Percentiles rank a stretch among this genome's conserved stretches.
Conservation (phyloP, 2,888 invertebrate genomes). For the Coelopa pilipes region DNA sequence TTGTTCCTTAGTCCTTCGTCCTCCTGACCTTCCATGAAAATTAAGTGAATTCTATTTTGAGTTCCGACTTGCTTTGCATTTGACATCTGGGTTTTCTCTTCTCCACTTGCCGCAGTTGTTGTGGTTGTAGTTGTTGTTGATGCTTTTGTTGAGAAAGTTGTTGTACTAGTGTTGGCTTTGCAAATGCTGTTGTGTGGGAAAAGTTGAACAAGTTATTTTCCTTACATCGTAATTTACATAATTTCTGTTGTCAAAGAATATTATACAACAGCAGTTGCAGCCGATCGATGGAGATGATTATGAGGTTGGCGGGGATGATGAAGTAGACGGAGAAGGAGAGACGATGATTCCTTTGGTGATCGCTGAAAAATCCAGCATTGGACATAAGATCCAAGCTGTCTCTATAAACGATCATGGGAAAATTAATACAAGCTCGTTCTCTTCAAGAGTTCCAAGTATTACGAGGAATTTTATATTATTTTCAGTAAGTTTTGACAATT, state of each 20-base stretch:
- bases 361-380: no score
- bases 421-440: no score
- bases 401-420: no score
- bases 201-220: constrained; percentile 31
- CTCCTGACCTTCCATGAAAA: not conserved
- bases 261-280: constrained; percentile 4
- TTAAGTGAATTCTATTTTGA: not conserved
- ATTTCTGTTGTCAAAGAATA: constrained; percentile 29
- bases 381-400: no score
- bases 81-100: constrained; percentile 2
- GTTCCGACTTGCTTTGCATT: constrained; percentile 2
- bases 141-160: no score
- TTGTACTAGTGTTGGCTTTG: not conserved
- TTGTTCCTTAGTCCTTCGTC: not conserved
- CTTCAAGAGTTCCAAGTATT: no score
- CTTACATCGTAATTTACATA: constrained; percentile 27
- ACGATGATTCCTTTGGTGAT: no score
- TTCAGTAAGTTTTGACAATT: no score
- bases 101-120: not conserved
- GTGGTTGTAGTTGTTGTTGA: no score
- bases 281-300: not conserved
- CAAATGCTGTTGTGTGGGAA: constrained; percentile 3
- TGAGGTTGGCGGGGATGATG: no score
- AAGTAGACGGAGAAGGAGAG: no score
- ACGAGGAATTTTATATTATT: no score